phyloP scores from a whole-genome alignment of 2,797 vertebrate genomes.

The Sebastes jordani region DNA sequence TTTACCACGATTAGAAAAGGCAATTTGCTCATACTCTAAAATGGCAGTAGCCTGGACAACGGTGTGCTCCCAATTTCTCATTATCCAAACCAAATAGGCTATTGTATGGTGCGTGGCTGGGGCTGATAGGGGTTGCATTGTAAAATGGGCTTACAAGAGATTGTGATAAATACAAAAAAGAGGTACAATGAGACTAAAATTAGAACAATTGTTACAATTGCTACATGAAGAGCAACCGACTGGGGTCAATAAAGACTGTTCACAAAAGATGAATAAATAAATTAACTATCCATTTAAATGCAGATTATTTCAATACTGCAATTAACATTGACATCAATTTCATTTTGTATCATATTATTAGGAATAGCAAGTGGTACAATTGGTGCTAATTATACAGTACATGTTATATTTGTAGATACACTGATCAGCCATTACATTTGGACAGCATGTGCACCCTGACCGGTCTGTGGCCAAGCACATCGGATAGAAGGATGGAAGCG shows the following conservation, averaged over 20 bases:
- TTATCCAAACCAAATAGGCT: conserved; percentile 56
- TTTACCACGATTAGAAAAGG: conserved; percentile 1
- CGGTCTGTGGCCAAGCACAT: too few relatives aligned
- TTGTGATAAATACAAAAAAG: conserved; percentile 9
- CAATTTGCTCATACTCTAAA: conserved; percentile 43
- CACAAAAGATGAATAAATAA: conserved; percentile 8
- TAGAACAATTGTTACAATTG: conserved; percentile 34
- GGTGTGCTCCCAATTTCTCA: conserved; percentile 47
- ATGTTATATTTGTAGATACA: neutral
- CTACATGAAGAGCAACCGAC: conserved; percentile 1
- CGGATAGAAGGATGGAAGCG: too few relatives aligned
- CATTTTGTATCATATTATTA: neutral
- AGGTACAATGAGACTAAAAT: conserved; percentile 32
- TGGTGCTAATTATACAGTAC: neutral
- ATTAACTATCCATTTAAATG: conserved; percentile 17
- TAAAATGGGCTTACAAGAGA: conserved; percentile 22
- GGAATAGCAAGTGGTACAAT: neutral
- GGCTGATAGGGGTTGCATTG: conserved; percentile 37
- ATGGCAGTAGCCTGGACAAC: conserved; percentile 22
- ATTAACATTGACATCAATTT: neutral
- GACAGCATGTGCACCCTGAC: too few relatives aligned
- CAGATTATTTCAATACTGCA: neutral
- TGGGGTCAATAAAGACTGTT: neutral
- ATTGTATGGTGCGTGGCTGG: conserved; percentile 35
- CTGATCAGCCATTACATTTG: too few relatives aligned